These are phyloP conservation scores for Epinephelus lanceolatus DNA, from an alignment of 2,113 vertebrate genomes.

Conservation along the genomic window DNA sequence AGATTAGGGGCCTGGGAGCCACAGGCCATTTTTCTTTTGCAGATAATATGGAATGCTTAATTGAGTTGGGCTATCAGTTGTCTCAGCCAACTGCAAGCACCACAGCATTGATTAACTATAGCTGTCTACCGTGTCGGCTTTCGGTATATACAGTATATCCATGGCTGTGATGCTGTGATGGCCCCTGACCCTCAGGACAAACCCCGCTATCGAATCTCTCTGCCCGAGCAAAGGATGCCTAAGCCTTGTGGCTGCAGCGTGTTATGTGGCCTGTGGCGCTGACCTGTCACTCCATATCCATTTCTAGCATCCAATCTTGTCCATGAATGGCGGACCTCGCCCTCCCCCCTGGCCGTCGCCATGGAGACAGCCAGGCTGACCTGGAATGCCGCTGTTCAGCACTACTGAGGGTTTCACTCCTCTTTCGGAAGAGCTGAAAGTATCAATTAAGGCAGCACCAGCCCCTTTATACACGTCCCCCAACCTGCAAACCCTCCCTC, in stretches of 20 bases:
- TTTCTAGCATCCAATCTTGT: conserved; percentile 57
- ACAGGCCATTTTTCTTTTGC: neutral
- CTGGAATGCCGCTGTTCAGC: conserved; percentile 80
- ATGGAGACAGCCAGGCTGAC: conserved; percentile 90
- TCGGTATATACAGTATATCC: conserved; percentile 17
- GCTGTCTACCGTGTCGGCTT: neutral
- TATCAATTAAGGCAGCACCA: conserved; percentile 77
- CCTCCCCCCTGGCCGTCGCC: conserved; percentile 28
- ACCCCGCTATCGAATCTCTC: conserved; percentile 32
- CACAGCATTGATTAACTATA: conserved; percentile 22
- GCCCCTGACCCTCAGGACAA: conserved; percentile 47
- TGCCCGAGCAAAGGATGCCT: conserved; percentile 38
- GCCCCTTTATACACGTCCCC: conserved; percentile 33
- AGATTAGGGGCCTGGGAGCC: neutral
- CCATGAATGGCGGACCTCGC: conserved; percentile 36
- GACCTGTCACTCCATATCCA: conserved; percentile 70
- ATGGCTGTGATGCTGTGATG: conserved; percentile 14
- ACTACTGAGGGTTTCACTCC: conserved; percentile 70
- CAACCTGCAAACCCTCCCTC: neutral
- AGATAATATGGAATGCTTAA: neutral
- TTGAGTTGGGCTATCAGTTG: neutral
- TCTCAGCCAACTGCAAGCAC: neutral
- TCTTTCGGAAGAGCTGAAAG: conserved; percentile 76
- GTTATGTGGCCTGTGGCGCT: conserved; percentile 51
- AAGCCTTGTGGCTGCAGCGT: conserved; percentile 53